Conservation (phyloP, 2,797 vertebrate species). For the Xerus rutilus region DNA sequence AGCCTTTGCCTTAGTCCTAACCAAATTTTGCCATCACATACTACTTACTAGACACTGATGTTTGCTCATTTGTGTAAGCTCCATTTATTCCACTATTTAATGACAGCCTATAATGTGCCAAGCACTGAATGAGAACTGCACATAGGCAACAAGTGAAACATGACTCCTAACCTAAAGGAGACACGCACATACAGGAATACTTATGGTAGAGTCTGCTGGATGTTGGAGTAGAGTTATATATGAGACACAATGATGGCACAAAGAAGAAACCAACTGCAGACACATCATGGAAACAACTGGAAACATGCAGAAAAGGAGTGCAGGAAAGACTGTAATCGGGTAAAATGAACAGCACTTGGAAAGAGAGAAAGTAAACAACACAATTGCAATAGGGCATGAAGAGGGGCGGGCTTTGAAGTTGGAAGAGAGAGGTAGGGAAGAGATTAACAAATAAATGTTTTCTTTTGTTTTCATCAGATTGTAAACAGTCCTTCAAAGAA, state of each 20-base stretch:
- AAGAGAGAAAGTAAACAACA: not conserved
- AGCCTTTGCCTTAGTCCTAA: conserved; percentile 44
- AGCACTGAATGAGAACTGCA: not conserved
- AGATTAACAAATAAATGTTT: not conserved
- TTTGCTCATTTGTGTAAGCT: not conserved
- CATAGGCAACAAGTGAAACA: not conserved
- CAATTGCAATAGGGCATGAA: not conserved
- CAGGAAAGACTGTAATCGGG: not conserved
- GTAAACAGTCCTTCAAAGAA: not conserved
- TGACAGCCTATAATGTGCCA: not conserved
- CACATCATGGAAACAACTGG: not conserved
- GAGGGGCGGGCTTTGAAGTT: not conserved
- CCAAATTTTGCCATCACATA: not conserved
- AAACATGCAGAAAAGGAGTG: not conserved
- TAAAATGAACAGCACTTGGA: not conserved
- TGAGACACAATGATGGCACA: not conserved
- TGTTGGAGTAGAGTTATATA: not conserved
- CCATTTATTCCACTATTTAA: conserved; percentile 22
- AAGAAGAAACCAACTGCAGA: not conserved
- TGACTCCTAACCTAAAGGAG: not conserved
- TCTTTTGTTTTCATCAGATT: not conserved
- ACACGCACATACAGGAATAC: not conserved
- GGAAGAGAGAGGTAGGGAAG: not conserved
- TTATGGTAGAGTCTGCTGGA: not conserved
- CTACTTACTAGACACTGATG: not conserved